Conservation (phyloP, 2,797 vertebrate species). For the Clarias fuscus region DNA sequence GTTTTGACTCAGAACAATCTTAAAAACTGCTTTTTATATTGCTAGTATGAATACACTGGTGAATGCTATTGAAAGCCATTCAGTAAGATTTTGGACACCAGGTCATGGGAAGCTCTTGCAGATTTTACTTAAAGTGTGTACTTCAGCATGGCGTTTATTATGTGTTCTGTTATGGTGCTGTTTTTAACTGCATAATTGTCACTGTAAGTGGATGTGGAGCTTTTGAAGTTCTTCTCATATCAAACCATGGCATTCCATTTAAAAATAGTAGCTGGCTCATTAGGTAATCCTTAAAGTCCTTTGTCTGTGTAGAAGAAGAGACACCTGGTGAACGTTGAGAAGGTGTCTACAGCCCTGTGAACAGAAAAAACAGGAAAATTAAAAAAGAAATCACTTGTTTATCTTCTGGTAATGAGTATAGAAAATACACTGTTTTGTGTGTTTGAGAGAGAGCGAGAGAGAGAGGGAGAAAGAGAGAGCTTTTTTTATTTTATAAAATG, state of each 20-base stretch:
- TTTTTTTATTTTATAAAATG: constrained; percentile 71
- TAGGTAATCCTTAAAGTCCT: constrained; percentile 65
- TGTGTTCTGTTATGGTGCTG: background rate
- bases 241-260: constrained; percentile 54
- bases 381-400: constrained; percentile 68
- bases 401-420: constrained; percentile 76
- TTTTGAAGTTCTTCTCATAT: constrained; percentile 63
- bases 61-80: background rate
- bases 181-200: constrained; percentile 62
- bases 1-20: background rate
- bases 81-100: background rate
- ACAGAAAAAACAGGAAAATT: constrained; percentile 61
- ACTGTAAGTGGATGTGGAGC: constrained; percentile 44
- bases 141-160: background rate
- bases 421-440: constrained; percentile 66
- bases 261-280: constrained; percentile 69
- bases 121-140: background rate
- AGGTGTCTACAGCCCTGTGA: constrained; percentile 68
- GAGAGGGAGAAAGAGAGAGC: constrained; percentile 55
- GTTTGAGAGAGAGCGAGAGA: background rate
- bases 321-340: constrained; percentile 66
- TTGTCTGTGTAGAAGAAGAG: constrained; percentile 62
- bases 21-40: background rate
- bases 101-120: constrained; percentile 7
- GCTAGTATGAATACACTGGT: background rate